phyloP scores from a whole-genome alignment of 2,797 vertebrate genomes.

The Acanthornis magna region DNA sequence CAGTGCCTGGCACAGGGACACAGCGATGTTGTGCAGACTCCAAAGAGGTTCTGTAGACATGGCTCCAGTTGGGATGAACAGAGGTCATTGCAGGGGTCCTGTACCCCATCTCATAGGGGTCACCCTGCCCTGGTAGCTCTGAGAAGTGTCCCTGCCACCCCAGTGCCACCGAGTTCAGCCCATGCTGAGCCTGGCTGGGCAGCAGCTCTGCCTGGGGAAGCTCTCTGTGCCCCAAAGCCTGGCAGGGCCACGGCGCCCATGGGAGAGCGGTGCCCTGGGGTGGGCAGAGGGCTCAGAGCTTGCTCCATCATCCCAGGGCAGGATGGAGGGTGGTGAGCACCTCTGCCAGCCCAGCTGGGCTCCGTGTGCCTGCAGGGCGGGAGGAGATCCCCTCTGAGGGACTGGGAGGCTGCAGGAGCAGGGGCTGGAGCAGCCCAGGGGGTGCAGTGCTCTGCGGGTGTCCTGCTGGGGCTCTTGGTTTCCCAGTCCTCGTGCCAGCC shows the following conservation, averaged over 20 bases:
- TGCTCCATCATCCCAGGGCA: background rate
- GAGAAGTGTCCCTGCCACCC: background rate
- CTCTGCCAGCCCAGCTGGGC: background rate
- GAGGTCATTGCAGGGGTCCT: background rate
- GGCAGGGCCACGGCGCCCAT: rapidly evolving
- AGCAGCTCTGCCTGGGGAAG: background rate
- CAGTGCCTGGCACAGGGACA: too few species aligned
- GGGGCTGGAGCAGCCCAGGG: background rate
- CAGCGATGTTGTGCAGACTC: background rate
- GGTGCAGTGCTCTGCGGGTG: rapidly evolving
- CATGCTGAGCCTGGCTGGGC: background rate
- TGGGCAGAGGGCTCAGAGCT: background rate
- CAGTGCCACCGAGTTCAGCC: rapidly evolving
- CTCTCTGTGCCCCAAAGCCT: background rate
- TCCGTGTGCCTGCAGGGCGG: rapidly evolving
- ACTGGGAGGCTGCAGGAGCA: too few species aligned
- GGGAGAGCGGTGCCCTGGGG: background rate
- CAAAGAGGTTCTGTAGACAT: background rate
- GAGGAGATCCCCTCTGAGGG: background rate
- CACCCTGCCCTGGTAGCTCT: background rate
- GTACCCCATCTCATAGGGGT: background rate
- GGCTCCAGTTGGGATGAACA: background rate
- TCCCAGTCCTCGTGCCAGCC: background rate
- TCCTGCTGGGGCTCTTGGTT: background rate
- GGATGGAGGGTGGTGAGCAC: rapidly evolving